Conservation (phyloP, 2,797 vertebrate genomes). For the Cygnus olor region DNA sequence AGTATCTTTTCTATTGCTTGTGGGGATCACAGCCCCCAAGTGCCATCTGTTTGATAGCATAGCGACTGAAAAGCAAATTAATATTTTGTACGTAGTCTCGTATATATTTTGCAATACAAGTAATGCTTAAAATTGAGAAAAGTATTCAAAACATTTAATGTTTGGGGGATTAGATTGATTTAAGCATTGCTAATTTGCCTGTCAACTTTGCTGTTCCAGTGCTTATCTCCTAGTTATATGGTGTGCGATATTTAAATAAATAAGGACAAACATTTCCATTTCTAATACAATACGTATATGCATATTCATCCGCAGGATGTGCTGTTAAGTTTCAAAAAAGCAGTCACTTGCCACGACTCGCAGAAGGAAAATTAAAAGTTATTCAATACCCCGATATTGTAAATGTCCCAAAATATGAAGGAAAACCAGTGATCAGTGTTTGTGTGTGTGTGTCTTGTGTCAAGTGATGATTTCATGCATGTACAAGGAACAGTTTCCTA, state of each 20-base stretch:
- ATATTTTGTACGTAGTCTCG: neutral
- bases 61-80: neutral
- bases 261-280: neutral
- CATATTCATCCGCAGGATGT: neutral
- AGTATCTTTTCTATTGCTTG: neutral
- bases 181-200: neutral
- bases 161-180: neutral
- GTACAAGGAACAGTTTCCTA: conserved; percentile 1
- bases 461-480: neutral
- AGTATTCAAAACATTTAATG: neutral
- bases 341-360: neutral
- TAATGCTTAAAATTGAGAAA: neutral
- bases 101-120: neutral
- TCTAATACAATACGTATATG: neutral
- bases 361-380: conserved; percentile 31
- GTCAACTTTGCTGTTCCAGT: neutral
- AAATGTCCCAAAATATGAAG: neutral
- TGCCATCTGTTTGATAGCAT: neutral
- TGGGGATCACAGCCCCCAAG: neutral
- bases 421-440: conserved; percentile 36
- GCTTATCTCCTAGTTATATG: neutral
- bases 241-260: conserved; percentile 12
- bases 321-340: neutral
- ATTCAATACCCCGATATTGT: neutral
- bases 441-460: neutral